Evolutionary conservation across 1,140 invertebrate genomes (phyloP).

Genomic region (Pinna nobilis): DNA sequence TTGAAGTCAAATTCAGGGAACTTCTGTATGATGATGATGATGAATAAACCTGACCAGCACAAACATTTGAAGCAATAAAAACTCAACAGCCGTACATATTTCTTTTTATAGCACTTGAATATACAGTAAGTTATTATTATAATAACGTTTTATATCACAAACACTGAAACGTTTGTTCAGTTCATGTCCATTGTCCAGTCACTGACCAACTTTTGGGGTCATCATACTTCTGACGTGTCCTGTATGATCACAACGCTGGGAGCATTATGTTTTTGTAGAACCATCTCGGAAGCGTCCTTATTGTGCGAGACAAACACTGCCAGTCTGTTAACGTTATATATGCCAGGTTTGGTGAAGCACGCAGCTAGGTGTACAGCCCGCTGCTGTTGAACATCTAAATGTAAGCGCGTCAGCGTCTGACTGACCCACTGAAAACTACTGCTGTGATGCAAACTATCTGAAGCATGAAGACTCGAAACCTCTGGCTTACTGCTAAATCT

Average conservation of each 20-base stretch:
- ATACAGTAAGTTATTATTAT: too few relatives aligned
- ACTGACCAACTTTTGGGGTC: too few relatives aligned
- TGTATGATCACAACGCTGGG: constrained; percentile 65
- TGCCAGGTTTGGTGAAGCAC: constrained; percentile 66
- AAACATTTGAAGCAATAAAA: too few relatives aligned
- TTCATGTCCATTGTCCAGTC: too few relatives aligned
- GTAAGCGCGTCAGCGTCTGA: constrained; percentile 59
- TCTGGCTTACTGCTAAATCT: constrained; percentile 3
- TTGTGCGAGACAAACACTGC: constrained; percentile 66
- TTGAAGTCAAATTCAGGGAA: too few relatives aligned
- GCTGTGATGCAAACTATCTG: constrained; percentile 15
- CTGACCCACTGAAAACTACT: constrained; percentile 64
- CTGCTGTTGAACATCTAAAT: constrained; percentile 53
- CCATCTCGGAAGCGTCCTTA: constrained; percentile 63
- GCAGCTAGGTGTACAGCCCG: constrained; percentile 54
- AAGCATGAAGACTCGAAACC: not conserved
- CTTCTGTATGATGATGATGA: too few relatives aligned
- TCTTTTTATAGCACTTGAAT: too few relatives aligned
- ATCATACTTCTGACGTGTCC: constrained; percentile 36
- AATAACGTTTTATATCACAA: too few relatives aligned
- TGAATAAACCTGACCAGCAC: too few relatives aligned
- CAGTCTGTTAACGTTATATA: constrained; percentile 70
- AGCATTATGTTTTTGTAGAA: constrained; percentile 65
- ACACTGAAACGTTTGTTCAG: too few relatives aligned
- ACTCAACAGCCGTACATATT: too few relatives aligned